Conservation (phyloP, 2,888 invertebrate species). For the Pseudolycoriella hygida region DNA sequence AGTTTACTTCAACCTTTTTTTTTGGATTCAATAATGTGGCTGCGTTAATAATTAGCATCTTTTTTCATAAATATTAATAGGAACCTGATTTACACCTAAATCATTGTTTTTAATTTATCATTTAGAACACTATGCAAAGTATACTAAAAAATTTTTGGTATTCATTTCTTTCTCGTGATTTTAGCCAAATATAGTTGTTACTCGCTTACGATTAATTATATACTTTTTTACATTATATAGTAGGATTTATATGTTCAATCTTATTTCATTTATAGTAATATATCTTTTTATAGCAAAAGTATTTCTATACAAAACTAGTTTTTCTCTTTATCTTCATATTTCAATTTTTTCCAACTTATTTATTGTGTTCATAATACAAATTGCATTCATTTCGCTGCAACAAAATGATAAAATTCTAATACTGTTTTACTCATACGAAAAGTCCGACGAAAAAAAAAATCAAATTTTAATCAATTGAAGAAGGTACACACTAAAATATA, state of each 20-base stretch:
- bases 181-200: not conserved
- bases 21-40: not conserved
- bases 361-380: no score
- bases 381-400: no score
- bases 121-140: not conserved
- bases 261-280: not conserved
- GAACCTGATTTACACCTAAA: slow-evolving; percentile 28
- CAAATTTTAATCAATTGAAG: no score
- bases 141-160: slow-evolving; percentile 1
- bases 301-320: slow-evolving; percentile 1
- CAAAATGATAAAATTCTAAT: no score
- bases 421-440: no score
- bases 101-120: not conserved
- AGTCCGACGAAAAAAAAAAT: no score
- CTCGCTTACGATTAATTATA: not conserved
- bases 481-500: no score
- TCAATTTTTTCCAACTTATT: no score
- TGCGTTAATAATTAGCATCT: not conserved
- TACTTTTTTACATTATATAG: not conserved
- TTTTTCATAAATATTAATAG: slow-evolving; percentile 20
- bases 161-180: not conserved
- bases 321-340: not conserved
- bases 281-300: not conserved
- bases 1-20: no score
- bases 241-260: not conserved